Conservation (phyloP, 64 coral and sea anemone genomes). For the Montipora sp. region DNA sequence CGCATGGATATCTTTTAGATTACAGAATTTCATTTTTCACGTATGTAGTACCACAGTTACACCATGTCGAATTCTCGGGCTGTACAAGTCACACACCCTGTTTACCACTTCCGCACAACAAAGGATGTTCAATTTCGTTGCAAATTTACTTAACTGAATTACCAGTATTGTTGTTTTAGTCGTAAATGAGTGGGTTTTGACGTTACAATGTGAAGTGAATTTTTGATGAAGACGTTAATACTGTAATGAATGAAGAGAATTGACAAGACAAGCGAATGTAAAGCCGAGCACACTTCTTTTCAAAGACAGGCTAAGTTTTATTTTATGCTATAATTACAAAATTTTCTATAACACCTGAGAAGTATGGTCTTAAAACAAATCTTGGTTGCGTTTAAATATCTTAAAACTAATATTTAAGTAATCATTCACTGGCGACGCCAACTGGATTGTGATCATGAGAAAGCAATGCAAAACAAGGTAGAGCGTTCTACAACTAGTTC, state of each 20-base stretch:
- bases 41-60: not conserved
- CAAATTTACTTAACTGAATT: constrained; percentile 1
- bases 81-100: not conserved
- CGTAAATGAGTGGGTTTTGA: not conserved
- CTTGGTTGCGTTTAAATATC: not conserved
- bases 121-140: not conserved
- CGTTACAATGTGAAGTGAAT: not conserved
- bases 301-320: not conserved
- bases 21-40: not conserved
- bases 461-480: too few relatives aligned
- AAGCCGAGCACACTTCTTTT: too few relatives aligned
- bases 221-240: not conserved
- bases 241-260: too few relatives aligned
- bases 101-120: not conserved
- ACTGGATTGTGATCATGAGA: too few relatives aligned
- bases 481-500: too few relatives aligned
- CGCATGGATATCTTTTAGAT: not conserved
- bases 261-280: too few relatives aligned
- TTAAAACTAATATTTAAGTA: too few relatives aligned
- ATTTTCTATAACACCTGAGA: not conserved
- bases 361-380: not conserved
- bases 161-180: not conserved
- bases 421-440: too few relatives aligned
- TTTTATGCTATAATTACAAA: not conserved
- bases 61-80: too few relatives aligned